A percentile compares a stretch with the other conserved stretches of the same genome.
Evolutionary conservation across 53 echinoderm and acorn worm genomes (phyloP).

Genomic region (Crossaster papposus): DNA sequence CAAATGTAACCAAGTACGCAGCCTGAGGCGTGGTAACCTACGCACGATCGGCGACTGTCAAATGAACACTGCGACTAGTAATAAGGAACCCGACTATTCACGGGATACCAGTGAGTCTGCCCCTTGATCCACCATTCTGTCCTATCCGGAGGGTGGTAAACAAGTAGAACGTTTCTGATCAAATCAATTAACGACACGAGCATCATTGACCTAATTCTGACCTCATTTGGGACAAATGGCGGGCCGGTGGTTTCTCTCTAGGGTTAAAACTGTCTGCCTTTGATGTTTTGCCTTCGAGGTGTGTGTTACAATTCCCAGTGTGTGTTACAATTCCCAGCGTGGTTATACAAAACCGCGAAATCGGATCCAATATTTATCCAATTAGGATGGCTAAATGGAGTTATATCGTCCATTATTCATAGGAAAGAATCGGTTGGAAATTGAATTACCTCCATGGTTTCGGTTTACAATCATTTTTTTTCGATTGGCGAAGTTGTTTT

Average conservation of each 20-base stretch:
- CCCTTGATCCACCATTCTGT: background rate
- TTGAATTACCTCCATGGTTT: background rate
- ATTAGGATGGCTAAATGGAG: background rate
- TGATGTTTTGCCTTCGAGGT: conserved; percentile 1
- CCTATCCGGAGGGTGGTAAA: background rate
- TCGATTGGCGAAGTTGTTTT: no score
- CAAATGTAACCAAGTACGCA: background rate
- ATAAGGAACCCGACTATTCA: conserved; percentile 24
- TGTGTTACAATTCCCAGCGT: no score
- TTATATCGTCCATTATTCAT: background rate
- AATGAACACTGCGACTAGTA: background rate
- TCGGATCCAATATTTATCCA: no score
- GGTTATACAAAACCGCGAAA: no score
- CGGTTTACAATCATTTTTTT: background rate
- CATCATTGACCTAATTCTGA: conserved; percentile 14
- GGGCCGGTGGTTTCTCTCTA: background rate
- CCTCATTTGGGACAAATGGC: background rate
- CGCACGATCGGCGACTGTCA: background rate
- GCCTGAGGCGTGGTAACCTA: conserved; percentile 39
- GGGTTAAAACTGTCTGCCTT: background rate
- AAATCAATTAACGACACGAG: conserved; percentile 19
- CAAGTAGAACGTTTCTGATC: background rate
- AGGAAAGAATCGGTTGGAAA: background rate
- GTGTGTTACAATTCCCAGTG: no score
- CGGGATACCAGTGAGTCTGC: background rate